phyloP scores from a whole-genome alignment of 2,888 invertebrate species.

The Gonocerus acuteangulatus region DNA sequence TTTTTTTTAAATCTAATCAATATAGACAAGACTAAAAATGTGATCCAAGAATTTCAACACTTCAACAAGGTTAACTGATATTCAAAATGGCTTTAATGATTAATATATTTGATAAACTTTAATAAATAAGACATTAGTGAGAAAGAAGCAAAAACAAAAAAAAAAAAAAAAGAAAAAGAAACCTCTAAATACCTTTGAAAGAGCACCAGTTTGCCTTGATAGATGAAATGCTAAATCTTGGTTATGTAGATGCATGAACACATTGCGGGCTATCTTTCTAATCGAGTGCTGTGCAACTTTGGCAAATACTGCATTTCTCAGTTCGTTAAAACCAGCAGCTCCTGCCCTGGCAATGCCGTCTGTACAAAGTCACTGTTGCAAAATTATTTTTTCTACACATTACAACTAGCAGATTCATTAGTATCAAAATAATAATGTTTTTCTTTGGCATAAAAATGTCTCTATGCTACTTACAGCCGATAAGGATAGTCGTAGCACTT shows the following conservation, averaged over 20 bases:
- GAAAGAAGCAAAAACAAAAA: neutral
- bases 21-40: no score
- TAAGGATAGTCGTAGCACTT: constrained; percentile 65
- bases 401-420: neutral
- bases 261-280: constrained; percentile 84
- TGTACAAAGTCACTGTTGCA: constrained; percentile 43
- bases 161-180: neutral
- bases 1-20: no score
- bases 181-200: constrained; percentile 63
- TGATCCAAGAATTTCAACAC: neutral
- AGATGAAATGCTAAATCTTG: constrained; percentile 92
- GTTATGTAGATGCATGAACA: constrained; percentile 91
- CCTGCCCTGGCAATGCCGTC: constrained; percentile 90
- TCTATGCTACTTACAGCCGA: constrained; percentile 69
- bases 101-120: neutral
- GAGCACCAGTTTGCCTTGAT: constrained; percentile 85
- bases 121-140: neutral
- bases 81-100: neutral
- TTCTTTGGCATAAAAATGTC: no score
- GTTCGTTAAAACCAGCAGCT: constrained; percentile 88
- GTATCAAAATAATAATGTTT: neutral
- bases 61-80: neutral
- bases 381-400: constrained; percentile 26
- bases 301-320: constrained; percentile 95
- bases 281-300: constrained; percentile 96